Evolutionary conservation across 2,797 vertebrate species (phyloP), one percentile per base, ranked within the genome.

Genomic region (Sebastes diploproa): DNA sequence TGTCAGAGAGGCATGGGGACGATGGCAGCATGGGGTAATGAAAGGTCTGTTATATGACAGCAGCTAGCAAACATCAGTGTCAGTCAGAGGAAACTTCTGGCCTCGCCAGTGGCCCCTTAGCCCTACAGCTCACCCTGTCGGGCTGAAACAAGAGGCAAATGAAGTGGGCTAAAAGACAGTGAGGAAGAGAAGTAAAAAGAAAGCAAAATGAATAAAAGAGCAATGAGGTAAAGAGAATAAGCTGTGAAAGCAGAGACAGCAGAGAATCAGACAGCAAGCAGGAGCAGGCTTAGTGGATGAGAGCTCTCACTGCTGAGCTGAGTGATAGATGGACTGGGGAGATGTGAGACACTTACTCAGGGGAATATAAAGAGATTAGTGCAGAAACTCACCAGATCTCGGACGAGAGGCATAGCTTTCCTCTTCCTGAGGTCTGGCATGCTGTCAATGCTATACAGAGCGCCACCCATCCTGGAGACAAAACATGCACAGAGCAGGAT

Each of bases 371-470:
- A 75, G 66, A 79, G 80, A 90, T 89, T 75, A 85, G 69, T 16
- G 55, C 61, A 91, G 81, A 89, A 90, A 95, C 98, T 97, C 95
- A 99, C 98, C 97, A 99, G 96, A 95, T 99, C 98, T 85, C 98
- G 97, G 94, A 99, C 98, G 76, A 99, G 94, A 72, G 98, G 98
- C 91, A 98, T 98, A 38, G 98, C 98, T 89, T 99, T 99, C 94
- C 98, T 96, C 94, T 98, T 99, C 87, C 98, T 97, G 87, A 99
- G 98, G 93, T 99, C 98, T 30, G 98, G 98, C 98, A 99, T 99
- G 93, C 98, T 99, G 96, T 99, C 98, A 77, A 99, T 99, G 94
- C 98, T 99, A 90, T 99, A 99, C 87, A 99, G 95, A 91, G 98
- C 98, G 0, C 98, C 98, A 20, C 98, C 98, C 86, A 98, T 98